Conservation (phyloP, 2,797 vertebrate genomes). For the Fringilla coelebs region DNA sequence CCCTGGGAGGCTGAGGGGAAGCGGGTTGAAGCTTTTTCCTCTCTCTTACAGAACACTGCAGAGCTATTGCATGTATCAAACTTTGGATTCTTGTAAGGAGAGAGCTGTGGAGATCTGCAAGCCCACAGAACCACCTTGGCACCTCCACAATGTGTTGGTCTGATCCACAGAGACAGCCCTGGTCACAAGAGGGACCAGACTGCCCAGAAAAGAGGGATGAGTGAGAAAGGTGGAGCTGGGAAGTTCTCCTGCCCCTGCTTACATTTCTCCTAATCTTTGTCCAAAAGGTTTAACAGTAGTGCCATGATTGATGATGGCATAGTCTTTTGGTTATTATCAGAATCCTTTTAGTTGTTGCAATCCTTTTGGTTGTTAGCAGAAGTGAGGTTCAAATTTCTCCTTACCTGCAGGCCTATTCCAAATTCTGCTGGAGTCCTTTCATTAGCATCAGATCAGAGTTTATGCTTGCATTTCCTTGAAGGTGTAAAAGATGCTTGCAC, state of each 20-base stretch:
- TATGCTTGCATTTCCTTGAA: neutral
- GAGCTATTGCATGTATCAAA: neutral
- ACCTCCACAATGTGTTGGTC: neutral
- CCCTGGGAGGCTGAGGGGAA: neutral
- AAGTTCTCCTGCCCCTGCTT: neutral
- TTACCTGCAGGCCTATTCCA: neutral
- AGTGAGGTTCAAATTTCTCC: neutral
- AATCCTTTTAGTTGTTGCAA: neutral
- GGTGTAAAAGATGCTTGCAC: neutral
- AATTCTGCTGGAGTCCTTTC: neutral
- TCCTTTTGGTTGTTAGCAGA: neutral
- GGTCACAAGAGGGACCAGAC: neutral
- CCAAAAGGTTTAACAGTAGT: neutral
- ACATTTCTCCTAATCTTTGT: neutral
- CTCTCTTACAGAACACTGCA: neutral
- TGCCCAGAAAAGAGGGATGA: neutral
- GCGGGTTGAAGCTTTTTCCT: neutral
- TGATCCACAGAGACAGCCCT: neutral
- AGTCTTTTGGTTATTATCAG: neutral
- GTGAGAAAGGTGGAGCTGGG: neutral
- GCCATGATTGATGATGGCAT: neutral
- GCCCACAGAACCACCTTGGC: fast-evolving
- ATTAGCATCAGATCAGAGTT: neutral
- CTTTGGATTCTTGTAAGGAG: neutral
- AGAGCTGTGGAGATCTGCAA: neutral